phyloP scores from a whole-genome alignment of 2,113 vertebrate genomes.

The Zosterops pallidus region DNA sequence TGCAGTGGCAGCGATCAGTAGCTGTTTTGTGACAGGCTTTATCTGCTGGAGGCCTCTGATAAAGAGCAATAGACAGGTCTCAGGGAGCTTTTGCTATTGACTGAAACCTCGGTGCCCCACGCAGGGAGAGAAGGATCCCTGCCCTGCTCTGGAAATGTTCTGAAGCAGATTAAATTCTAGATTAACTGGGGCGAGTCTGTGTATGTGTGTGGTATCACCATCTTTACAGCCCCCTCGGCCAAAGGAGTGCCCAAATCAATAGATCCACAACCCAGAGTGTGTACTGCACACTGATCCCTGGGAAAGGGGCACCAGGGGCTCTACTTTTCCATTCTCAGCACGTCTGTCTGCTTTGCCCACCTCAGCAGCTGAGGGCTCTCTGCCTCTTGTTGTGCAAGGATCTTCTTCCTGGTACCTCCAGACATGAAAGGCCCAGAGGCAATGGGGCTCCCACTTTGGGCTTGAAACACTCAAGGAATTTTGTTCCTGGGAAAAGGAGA shows the following conservation, averaged over 20 bases:
- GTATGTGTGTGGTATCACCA: rapidly evolving
- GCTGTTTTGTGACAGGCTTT: neutral
- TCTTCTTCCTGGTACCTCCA: neutral
- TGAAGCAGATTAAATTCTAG: neutral
- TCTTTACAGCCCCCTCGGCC: neutral
- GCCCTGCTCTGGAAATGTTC: neutral
- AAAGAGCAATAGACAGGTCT: neutral
- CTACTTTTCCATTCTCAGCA: neutral
- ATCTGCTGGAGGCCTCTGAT: constrained; percentile 10
- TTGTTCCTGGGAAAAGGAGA: neutral
- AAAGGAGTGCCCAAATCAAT: neutral
- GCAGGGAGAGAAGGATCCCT: neutral
- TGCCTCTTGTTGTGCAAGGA: neutral
- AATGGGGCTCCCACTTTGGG: neutral
- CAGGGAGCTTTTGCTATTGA: neutral
- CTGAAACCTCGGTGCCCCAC: neutral
- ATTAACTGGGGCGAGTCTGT: rapidly evolving
- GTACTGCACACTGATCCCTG: rapidly evolving
- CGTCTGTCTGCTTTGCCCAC: neutral
- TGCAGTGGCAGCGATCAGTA: neutral
- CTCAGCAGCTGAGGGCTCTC: neutral
- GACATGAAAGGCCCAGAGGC: neutral
- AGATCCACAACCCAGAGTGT: neutral
- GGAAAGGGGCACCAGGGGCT: neutral
- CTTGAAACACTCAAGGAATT: neutral